phyloP scores from a whole-genome alignment of 2,797 vertebrate genomes.

The Anabas testudineus region DNA sequence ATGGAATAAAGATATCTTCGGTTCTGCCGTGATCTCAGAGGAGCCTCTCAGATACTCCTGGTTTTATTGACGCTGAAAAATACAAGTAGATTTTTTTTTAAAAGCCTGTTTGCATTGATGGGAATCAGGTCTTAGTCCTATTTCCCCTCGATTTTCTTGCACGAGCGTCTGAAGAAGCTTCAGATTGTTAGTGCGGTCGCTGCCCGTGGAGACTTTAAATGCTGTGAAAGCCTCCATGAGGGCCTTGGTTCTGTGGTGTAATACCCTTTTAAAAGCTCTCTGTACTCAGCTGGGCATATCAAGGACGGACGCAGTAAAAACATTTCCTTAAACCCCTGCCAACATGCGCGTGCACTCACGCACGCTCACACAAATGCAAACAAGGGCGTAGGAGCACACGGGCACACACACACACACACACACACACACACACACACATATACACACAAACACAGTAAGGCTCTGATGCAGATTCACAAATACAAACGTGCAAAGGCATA shows the following conservation, averaged over 20 bases:
- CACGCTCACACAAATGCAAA: constrained; percentile 13
- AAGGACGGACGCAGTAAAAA: constrained; percentile 54
- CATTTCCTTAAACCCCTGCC: constrained; percentile 49
- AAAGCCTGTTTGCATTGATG: background rate
- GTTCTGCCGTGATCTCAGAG: background rate
- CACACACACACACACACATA: background rate
- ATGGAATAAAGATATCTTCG: background rate
- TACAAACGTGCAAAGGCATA: background rate
- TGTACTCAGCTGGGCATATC: constrained; percentile 66
- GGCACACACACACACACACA: background rate
- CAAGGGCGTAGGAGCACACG: background rate
- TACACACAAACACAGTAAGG: background rate
- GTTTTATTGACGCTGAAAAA: constrained; percentile 1
- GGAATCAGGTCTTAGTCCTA: constrained; percentile 8
- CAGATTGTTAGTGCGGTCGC: constrained; percentile 6
- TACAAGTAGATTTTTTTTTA: background rate
- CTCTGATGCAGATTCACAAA: background rate
- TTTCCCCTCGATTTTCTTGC: constrained; percentile 32
- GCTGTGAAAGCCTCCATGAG: constrained; percentile 40
- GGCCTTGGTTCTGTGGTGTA: constrained; percentile 41
- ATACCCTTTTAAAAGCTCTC: constrained; percentile 57
- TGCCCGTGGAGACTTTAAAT: constrained; percentile 43
- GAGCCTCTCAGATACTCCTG: background rate
- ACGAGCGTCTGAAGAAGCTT: constrained; percentile 17
- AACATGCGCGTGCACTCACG: constrained; percentile 17